Evolutionary conservation across 2,797 vertebrate species (phyloP).

Genomic region (Otolemur crassicaudatus): DNA sequence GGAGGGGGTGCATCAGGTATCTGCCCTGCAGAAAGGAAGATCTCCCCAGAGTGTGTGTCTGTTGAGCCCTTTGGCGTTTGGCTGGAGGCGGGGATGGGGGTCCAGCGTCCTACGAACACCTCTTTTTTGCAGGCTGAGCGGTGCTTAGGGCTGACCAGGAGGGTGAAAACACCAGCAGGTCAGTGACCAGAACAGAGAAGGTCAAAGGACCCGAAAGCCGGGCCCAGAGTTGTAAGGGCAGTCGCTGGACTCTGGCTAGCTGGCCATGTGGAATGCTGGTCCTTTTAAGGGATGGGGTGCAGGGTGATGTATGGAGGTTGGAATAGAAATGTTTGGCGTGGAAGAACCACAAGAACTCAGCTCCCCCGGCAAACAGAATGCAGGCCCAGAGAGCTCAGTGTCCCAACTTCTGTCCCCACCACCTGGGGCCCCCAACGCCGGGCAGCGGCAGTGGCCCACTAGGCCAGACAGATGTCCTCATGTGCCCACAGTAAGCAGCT

Average conservation of each 20-base stretch:
- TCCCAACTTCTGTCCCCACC: not conserved
- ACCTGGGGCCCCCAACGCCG: rapidly evolving
- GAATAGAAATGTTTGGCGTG: rapidly evolving
- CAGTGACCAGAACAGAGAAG: rapidly evolving
- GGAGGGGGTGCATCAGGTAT: not conserved
- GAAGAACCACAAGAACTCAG: rapidly evolving
- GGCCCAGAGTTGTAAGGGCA: rapidly evolving
- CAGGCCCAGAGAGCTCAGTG: not conserved
- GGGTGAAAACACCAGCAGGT: rapidly evolving
- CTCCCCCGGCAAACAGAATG: rapidly evolving
- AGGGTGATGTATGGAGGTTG: rapidly evolving
- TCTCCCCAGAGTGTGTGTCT: not conserved
- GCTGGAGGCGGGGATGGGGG: too few relatives aligned
- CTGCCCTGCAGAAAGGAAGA: not conserved
- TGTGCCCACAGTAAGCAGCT: rapidly evolving
- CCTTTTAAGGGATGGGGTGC: too few relatives aligned
- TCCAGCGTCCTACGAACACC: too few relatives aligned
- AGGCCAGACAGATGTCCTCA: rapidly evolving
- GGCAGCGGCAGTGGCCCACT: too few relatives aligned
- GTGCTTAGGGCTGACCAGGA: not conserved
- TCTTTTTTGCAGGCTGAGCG: not conserved
- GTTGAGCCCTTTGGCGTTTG: too few relatives aligned
- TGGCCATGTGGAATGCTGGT: rapidly evolving
- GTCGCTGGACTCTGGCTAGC: too few relatives aligned
- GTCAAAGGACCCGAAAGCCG: rapidly evolving